phyloP scores from a whole-genome alignment of 2,113 vertebrate species.

The Uropsilus gracilis region DNA sequence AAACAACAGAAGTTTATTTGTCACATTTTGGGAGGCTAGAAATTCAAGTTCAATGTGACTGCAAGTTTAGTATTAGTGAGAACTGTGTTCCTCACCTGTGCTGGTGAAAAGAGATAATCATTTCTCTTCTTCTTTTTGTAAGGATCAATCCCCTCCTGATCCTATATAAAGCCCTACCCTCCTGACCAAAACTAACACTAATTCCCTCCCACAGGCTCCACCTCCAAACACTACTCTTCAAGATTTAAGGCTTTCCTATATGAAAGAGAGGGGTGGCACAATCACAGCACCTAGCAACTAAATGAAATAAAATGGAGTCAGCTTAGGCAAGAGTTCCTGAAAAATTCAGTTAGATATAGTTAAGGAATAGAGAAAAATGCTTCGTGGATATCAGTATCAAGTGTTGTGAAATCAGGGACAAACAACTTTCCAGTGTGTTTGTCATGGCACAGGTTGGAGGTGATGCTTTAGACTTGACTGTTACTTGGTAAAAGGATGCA shows the following conservation, averaged over 20 bases:
- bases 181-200: neutral
- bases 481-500: slow-evolving; percentile 33
- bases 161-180: neutral
- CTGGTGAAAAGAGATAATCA: neutral
- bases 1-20: neutral
- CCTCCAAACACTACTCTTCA: neutral
- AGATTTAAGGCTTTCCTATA: neutral
- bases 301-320: neutral
- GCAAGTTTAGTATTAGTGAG: neutral
- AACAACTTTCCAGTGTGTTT: neutral
- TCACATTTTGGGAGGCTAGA: neutral
- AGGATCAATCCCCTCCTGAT: neutral
- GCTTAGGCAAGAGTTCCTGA: neutral
- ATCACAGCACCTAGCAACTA: neutral
- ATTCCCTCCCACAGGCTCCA: neutral
- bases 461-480: slow-evolving; percentile 6
- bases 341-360: neutral
- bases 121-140: neutral
- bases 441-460: neutral
- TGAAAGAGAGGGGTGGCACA: neutral
- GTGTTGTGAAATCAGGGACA: neutral
- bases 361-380: neutral
- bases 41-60: neutral
- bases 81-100: neutral
- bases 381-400: neutral